A percentile compares a stretch with the other conserved stretches of the same genome.
Evolutionary conservation across 92 coral and sea anemone species (phyloP).

Genomic region (Porites cylindrica): DNA sequence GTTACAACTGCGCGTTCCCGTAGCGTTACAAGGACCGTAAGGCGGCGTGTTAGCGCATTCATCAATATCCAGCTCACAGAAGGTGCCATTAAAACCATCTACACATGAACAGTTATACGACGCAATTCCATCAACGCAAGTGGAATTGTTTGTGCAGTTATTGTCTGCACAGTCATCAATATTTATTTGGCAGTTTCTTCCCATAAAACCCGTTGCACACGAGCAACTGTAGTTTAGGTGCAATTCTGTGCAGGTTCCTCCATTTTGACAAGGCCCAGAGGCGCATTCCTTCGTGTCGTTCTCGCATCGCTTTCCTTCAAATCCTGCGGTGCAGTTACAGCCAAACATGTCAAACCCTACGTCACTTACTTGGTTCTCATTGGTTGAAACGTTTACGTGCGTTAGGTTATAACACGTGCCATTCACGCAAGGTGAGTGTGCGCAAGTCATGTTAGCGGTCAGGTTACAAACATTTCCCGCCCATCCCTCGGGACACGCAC

Average conservation of each 20-base stretch:
- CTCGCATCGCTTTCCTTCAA: conserved; percentile 80
- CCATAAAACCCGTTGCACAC: conserved; percentile 80
- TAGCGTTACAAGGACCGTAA: conserved; percentile 54
- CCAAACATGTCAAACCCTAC: conserved; percentile 78
- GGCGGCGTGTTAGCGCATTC: conserved; percentile 67
- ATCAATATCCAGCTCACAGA: conserved; percentile 81
- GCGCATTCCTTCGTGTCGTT: conserved; percentile 81
- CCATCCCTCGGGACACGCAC: conserved; percentile 85
- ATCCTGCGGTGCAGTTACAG: conserved; percentile 81
- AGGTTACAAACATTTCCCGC: conserved; percentile 81
- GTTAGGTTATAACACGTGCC: conserved; percentile 80
- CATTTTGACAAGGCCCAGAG: conserved; percentile 80
- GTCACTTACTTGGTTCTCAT: conserved; percentile 72
- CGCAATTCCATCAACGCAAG: conserved; percentile 77
- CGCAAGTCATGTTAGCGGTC: conserved; percentile 93
- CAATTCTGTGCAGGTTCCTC: conserved; percentile 79
- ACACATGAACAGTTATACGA: conserved; percentile 86
- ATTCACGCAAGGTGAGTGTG: conserved; percentile 80
- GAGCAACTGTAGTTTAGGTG: conserved; percentile 80
- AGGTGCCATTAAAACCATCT: conserved; percentile 80
- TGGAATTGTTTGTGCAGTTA: conserved; percentile 83
- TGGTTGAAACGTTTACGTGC: conserved; percentile 56
- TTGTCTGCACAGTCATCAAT: conserved; percentile 75
- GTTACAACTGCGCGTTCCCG: conserved; percentile 67
- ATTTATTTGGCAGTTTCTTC: conserved; percentile 74